A percentile compares a stretch with the other conserved stretches of the same genome.
phyloP scores from a whole-genome alignment of 35 echinoderm and acorn worm genomes.

The Apostichopus parvimensis region DNA sequence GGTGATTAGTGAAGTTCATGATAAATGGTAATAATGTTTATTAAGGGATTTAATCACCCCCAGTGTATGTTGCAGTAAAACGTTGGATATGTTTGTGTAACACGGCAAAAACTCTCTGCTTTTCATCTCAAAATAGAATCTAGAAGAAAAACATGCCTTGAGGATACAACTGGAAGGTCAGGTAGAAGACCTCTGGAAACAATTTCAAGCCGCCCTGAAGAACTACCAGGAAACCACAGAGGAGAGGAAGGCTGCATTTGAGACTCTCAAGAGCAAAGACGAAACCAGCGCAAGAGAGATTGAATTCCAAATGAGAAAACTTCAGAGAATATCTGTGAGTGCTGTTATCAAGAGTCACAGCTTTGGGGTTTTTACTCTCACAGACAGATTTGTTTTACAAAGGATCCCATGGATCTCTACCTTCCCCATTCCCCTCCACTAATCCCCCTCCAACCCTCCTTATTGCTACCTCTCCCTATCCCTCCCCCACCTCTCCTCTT shows the following conservation, averaged over 20 bases:
- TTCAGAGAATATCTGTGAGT: constrained; percentile 98
- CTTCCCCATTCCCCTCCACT: no score
- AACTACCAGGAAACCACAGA: constrained; percentile 98
- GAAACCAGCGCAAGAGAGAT: constrained; percentile 99
- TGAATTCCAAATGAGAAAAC: constrained; percentile 99
- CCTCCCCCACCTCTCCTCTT: no score
- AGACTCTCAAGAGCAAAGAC: constrained; percentile 92
- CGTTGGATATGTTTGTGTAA: no score
- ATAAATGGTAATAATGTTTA: no score
- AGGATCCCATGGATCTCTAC: no score
- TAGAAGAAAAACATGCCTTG: constrained; percentile 97
- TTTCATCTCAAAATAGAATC: constrained; percentile 67
- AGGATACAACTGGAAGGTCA: constrained; percentile 95
- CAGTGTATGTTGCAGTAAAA: no score
- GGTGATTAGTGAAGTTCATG: no score
- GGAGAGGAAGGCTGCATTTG: constrained; percentile 97
- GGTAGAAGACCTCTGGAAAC: constrained; percentile 98
- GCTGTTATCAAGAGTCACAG: neutral
- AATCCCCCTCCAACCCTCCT: no score
- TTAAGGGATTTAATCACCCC: no score
- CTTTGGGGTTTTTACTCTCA: neutral
- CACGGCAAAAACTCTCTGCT: neutral
- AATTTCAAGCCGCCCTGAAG: constrained; percentile 97
- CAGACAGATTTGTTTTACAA: no score
- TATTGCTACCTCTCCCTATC: no score